These are phyloP conservation scores for Corbicula japonica DNA, from an alignment of 2,888 invertebrate genomes.

Conservation along the genomic window DNA sequence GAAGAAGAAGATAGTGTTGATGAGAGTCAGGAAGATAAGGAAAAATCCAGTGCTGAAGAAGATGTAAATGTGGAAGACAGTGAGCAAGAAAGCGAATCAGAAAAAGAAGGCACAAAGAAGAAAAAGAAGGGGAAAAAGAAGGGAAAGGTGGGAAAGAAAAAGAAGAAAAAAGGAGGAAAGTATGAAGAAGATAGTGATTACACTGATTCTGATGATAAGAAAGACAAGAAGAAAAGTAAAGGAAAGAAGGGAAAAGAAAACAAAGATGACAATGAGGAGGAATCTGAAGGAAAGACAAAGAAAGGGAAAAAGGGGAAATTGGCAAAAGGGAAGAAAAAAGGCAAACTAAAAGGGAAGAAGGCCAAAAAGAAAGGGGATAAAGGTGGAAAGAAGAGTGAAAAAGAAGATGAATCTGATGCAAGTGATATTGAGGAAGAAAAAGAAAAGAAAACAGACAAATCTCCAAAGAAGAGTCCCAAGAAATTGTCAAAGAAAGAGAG, in stretches of 20 bases:
- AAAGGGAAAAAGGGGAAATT: constrained; percentile 44
- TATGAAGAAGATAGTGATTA: constrained; percentile 53
- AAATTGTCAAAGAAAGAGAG: constrained; percentile 60
- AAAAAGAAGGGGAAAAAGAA: constrained; percentile 36
- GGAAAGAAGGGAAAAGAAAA: constrained; percentile 45
- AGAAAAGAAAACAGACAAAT: constrained; percentile 37
- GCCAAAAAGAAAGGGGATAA: constrained; percentile 40
- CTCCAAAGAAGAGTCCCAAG: constrained; percentile 39
- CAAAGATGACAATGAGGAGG: constrained; percentile 40
- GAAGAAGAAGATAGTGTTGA: constrained; percentile 16
- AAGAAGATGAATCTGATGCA: constrained; percentile 29
- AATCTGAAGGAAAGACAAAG: constrained; percentile 33
- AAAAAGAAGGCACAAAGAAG: constrained; percentile 37
- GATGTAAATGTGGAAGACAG: constrained; percentile 49
- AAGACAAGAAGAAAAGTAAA: constrained; percentile 40
- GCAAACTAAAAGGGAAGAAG: constrained; percentile 25
- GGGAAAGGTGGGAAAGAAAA: constrained; percentile 35
- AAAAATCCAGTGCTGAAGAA: constrained; percentile 49
- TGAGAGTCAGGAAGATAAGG: constrained; percentile 36
- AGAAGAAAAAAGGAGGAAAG: constrained; percentile 56
- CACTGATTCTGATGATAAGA: constrained; percentile 46
- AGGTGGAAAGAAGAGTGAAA: constrained; percentile 26
- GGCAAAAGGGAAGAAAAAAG: constrained; percentile 41
- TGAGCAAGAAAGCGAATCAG: constrained; percentile 58
- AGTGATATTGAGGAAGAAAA: constrained; percentile 30